phyloP scores from a whole-genome alignment of 2,113 vertebrate species.

The Physeter macrocephalus region DNA sequence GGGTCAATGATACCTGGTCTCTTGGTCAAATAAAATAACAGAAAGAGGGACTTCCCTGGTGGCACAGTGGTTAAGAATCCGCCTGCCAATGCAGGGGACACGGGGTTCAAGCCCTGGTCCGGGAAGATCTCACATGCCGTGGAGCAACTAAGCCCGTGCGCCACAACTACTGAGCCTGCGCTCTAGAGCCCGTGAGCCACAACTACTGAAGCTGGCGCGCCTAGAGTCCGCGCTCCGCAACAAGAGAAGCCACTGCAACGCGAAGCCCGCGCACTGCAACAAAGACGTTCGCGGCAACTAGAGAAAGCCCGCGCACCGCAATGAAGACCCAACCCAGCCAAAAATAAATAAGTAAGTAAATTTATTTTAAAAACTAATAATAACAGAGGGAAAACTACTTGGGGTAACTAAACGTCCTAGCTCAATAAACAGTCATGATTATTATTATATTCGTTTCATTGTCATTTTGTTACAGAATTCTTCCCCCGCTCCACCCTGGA shows the following conservation, averaged over 20 bases:
- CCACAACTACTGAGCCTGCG: too few species aligned
- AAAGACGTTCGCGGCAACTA: too few species aligned
- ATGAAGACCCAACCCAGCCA: too few species aligned
- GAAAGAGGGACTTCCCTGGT: neutral
- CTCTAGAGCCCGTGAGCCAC: too few species aligned
- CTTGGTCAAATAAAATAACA: neutral
- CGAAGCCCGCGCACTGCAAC: fast-evolving
- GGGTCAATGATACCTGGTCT: neutral
- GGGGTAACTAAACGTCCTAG: neutral
- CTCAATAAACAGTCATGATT: neutral
- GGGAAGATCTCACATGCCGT: neutral
- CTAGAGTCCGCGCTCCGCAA: too few species aligned
- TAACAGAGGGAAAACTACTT: neutral
- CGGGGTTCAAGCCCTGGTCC: neutral
- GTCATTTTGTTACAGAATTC: conserved; percentile 48
- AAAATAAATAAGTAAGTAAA: too few species aligned
- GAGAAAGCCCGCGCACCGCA: too few species aligned
- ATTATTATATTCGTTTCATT: conserved; percentile 13
- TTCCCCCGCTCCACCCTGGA: conserved; percentile 13
- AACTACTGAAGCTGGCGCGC: too few species aligned
- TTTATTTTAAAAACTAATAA: too few species aligned
- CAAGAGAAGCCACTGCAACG: too few species aligned
- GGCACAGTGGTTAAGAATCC: neutral
- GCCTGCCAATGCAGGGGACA: neutral
- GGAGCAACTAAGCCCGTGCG: too few species aligned